Evolutionary conservation across 2,797 vertebrate genomes (phyloP), one percentile per base, ranked within the genome.

Genomic region (Rhinella marina): DNA sequence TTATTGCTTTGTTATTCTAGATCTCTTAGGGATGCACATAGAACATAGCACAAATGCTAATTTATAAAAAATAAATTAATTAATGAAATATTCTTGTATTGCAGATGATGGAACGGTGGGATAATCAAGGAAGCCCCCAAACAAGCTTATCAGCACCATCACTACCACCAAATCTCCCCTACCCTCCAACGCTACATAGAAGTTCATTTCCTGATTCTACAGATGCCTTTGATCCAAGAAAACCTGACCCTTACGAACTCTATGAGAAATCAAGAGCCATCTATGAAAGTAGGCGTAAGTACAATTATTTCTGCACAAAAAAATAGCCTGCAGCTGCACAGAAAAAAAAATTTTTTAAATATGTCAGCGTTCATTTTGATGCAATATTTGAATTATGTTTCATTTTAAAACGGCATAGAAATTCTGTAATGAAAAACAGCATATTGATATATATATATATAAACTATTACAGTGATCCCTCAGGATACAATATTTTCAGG

Each of bases 261-360:
- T 99, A 98, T 94, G 97, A 98, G 95, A 98, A 98, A 96, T 98
- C 98, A 93, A 97, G 97, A 95, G 96, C 97, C 94, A 96, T 99
- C 96, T 99, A 97, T 98, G 98, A 99, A 96, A 99, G 98, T 97
- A 98, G 98, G 97, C 98, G 98, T 99, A 99, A 99, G 98, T 99
- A 91, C 92, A 92, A 94, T 90, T 90, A 87, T 89, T 88, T 72
- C 86, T 90, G 86, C 57, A 29, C 21, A 82, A 57, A 78, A 59
- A 56, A 83, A 68, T 21, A 72, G 64, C 70, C 76, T 72, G 7
- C 27, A 27, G 11, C 21, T 68, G 21, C 61, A 83, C 76, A 57
- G 3, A 56, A 54, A 70, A 56, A 27, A 10, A 70, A 0, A 23
- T 14, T 3, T 14, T 8, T 23, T 1, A 70, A 1, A n/a, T 25